Evolutionary conservation across 2,797 vertebrate genomes (phyloP), one percentile per base, ranked within the genome.

Genomic region (Sorex maritimensis): DNA sequence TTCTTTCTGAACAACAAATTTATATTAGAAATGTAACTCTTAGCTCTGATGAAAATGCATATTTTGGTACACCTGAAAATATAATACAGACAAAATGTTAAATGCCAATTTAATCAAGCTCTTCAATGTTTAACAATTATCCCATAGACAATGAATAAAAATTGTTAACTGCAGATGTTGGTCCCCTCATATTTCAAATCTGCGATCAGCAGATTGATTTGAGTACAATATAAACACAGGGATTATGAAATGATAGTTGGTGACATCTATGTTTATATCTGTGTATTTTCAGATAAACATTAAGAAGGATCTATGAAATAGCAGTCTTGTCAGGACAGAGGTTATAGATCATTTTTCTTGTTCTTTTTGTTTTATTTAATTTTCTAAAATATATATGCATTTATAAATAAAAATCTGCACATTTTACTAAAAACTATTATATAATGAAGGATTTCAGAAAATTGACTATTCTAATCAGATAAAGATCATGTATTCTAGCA

Each of bases 361-460:
- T 34, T 52, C 11, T 52, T 61, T 61, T 61, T 61, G 1, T 21
- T 30, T 24, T 55, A 15, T 24, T 58, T 84, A 84, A 63, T 3
- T 80, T 81, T 61, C 67, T 5, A 92, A 94, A 95, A 79, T 58
- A 93, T 84, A 69, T 55, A 75, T 23, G 0, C 9, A 85, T 72
- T 49, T 49, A 2, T 49, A 15, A 90, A 75, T 63, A 78, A 92
- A 88, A 44, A 5, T 44, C 0, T 4, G 12, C 74, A 17, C 26
- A 0, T 83, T 84, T 68, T 88, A 46, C 9, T 73, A 68, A 79
- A 82, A 46, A 82, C 6, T 9, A 46, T 71, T 44, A 41, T 69
- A 88, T 68, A 88, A 6, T 65, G 68, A 69, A 81, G 12, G 2
- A 0, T 81, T 77, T 83, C 26, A 83, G 28, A 83, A 88, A 55